Percentiles rank a stretch among this genome's conserved stretches.
phyloP scores from a whole-genome alignment of 2,888 invertebrate genomes.

The Sacculina carcini region DNA sequence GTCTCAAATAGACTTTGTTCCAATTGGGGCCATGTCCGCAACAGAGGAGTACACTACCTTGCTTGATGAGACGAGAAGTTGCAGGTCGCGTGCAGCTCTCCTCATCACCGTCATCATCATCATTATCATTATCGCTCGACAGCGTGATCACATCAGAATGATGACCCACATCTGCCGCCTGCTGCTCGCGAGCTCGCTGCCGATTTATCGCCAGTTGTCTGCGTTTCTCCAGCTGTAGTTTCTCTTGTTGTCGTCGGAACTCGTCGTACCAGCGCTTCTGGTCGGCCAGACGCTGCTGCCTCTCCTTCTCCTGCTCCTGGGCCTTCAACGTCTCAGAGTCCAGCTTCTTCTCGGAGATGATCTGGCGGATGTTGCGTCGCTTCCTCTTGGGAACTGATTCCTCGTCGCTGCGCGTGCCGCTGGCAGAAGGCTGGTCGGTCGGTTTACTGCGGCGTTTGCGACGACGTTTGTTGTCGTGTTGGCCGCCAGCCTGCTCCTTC shows the following conservation, averaged over 20 bases:
- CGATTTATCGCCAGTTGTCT: background rate
- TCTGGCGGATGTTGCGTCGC: constrained; percentile 64
- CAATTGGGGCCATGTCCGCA: no score
- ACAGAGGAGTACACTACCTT: no score
- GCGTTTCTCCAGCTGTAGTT: background rate
- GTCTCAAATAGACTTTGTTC: no score
- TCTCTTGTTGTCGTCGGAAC: constrained; percentile 28
- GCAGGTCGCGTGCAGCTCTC: no score
- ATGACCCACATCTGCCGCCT: constrained; percentile 33
- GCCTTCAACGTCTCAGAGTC: constrained; percentile 77
- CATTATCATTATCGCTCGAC: constrained; percentile 13
- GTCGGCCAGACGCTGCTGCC: constrained; percentile 10
- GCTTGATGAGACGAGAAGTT: no score
- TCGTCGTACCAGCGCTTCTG: constrained; percentile 25
- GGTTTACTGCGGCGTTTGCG: background rate
- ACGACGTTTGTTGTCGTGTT: background rate
- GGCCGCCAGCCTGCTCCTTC: background rate
- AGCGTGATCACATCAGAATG: constrained; percentile 14
- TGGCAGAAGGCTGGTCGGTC: background rate
- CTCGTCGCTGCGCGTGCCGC: background rate
- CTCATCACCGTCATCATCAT: background rate
- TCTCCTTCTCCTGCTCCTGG: constrained; percentile 25
- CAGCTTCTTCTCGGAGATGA: constrained; percentile 72
- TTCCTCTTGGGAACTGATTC: background rate
- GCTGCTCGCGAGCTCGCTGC: constrained; percentile 6